phyloP scores from a whole-genome alignment of 2,888 invertebrate genomes.

The Leucoma salicis region DNA sequence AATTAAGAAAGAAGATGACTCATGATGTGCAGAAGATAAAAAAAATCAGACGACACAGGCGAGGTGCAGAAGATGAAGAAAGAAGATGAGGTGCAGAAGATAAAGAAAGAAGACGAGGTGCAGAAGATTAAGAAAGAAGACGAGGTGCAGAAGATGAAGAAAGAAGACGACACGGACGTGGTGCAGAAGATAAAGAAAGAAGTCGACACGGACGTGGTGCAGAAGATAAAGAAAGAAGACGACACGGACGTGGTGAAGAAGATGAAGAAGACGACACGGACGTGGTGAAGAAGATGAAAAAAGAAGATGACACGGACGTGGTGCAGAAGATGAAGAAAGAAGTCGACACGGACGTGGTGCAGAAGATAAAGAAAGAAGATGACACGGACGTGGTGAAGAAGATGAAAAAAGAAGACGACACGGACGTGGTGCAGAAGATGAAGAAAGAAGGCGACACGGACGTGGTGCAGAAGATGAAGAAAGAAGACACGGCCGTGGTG shows the following conservation, averaged over 20 bases:
- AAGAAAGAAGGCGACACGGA: slow-evolving; percentile 5
- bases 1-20: slow-evolving; percentile 5
- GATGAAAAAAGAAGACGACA: slow-evolving; percentile 9
- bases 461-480: slow-evolving; percentile 5
- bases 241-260: slow-evolving; percentile 7
- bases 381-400: slow-evolving; percentile 6
- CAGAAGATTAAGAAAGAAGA: neutral
- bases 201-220: slow-evolving; percentile 5
- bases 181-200: slow-evolving; percentile 2
- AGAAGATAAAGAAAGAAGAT: slow-evolving; percentile 5
- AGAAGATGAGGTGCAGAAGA: slow-evolving; percentile 3
- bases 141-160: neutral
- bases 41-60: slow-evolving; percentile 1
- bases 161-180: slow-evolving; percentile 10
- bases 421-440: slow-evolving; percentile 9
- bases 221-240: slow-evolving; percentile 11
- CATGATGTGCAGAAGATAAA: slow-evolving; percentile 2
- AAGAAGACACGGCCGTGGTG: slow-evolving; percentile 5
- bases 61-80: neutral
- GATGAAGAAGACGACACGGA: slow-evolving; percentile 10
- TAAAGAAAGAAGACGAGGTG: slow-evolving; percentile 1
- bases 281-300: slow-evolving; percentile 10
- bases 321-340: slow-evolving; percentile 1
- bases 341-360: slow-evolving; percentile 1
- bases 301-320: slow-evolving; percentile 4